Evolutionary conservation across 2,888 invertebrate genomes (phyloP), one percentile per base, ranked within the genome.

Genomic region (Coelinius sp.): DNA sequence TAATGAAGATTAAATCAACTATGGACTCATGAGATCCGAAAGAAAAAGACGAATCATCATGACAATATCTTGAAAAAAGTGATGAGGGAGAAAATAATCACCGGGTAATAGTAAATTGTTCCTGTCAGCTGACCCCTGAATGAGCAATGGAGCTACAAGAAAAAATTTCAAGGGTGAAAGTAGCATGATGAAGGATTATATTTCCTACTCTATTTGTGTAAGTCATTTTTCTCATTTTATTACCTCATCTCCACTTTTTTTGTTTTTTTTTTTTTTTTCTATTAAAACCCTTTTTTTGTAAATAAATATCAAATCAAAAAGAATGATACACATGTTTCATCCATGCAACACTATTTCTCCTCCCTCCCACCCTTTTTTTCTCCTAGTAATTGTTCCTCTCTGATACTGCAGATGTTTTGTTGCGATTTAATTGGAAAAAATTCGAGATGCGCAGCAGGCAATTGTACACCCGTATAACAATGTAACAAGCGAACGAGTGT

Each of bases 401-500:
- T 8, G 20, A 49, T 49, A 20, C 49, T 8, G 10, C 8, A n/a
- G 22, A 64, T 24, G 12, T 41, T 25, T 31, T 27, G 20, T 17
- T 59, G 25, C 2, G 52, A 64, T 64, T 66, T 71, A 71, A 71
- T 71, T 71, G 70, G 65, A 46, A 71, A 66, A 65, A 71, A 46
- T 22, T 7, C 14, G 10, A n/a, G 52, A 66, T 66, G 66, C 25
- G 41, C 65, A 31, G 25, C 44, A 44, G 38, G 52, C 70, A 70
- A 70, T 70, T 38, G 38, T 35, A 64, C 14, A 52, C 63, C 27
- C 49, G 64, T 70, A 70, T 64, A 69, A 73, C 59, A 59, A 70
- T 70, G 66, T 69, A 73, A 73, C 70, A 46, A 73, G 66, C 66
- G 38, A 24, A 24, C 14, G 41, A 65, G 31, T 64, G 44, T 53